Conservation (phyloP, 1,140 invertebrate genomes). For the Scaptodrosophila lebanonensis region DNA sequence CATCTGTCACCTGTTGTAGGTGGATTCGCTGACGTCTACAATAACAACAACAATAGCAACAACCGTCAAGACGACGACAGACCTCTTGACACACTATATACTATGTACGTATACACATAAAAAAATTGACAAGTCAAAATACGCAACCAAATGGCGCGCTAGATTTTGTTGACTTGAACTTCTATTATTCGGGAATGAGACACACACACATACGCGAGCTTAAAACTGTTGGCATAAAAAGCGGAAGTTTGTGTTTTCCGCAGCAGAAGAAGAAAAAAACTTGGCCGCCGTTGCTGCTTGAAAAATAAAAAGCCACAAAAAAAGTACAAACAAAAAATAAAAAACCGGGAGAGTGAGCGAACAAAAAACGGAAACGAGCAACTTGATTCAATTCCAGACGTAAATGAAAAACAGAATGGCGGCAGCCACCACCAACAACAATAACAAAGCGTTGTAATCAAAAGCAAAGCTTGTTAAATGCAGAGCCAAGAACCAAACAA, state of each 20-base stretch:
- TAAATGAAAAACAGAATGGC: slow-evolving; percentile 61
- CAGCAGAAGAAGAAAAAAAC: slow-evolving; percentile 47
- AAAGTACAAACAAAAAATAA: slow-evolving; percentile 11
- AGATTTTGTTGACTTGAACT: slow-evolving; percentile 18
- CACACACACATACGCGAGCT: no score
- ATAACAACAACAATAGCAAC: slow-evolving; percentile 30
- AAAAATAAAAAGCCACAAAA: slow-evolving; percentile 5
- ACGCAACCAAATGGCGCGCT: no score
- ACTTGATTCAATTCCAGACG: slow-evolving; percentile 69
- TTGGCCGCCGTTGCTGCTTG: slow-evolving; percentile 42
- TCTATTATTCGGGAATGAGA: slow-evolving; percentile 11
- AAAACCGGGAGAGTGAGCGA: slow-evolving; percentile 4
- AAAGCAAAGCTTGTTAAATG: slow-evolving; percentile 41
- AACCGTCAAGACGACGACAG: background rate
- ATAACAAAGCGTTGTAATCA: slow-evolving; percentile 46
- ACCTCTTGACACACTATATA: slow-evolving; percentile 24
- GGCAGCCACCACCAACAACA: slow-evolving; percentile 53
- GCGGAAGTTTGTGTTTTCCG: slow-evolving; percentile 69
- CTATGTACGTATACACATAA: slow-evolving; percentile 8
- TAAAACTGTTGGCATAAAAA: no score
- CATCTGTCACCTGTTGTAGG: slow-evolving; percentile 58
- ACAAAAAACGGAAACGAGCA: slow-evolving; percentile 42
- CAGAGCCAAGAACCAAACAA: background rate
- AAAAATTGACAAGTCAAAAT: background rate
- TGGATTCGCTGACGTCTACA: slow-evolving; percentile 3